Evolutionary conservation across 2,113 vertebrate species (phyloP).

Genomic region (Corvus moneduloides): DNA sequence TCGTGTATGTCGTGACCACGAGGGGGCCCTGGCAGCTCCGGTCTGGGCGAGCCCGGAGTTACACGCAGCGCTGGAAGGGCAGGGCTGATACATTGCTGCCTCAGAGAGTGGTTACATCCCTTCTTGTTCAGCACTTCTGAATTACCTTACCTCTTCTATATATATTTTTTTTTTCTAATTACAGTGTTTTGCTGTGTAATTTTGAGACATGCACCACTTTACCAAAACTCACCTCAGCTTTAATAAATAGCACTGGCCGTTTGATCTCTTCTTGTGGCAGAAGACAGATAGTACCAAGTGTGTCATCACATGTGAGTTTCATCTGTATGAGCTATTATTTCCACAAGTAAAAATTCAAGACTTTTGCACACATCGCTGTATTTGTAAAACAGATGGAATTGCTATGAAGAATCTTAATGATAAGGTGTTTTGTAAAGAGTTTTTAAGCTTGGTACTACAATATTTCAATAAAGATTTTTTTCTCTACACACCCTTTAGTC

Average conservation of each 20-base stretch:
- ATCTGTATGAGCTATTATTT: not conserved
- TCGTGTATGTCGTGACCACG: fast-evolving
- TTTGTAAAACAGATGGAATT: not conserved
- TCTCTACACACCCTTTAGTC: not conserved
- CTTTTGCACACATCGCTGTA: not conserved
- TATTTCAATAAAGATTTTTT: slow-evolving; percentile 30
- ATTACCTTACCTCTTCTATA: not conserved
- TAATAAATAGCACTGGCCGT: not conserved
- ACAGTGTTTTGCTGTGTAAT: not conserved
- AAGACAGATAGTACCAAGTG: not conserved
- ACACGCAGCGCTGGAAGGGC: fast-evolving
- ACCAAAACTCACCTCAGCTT: not conserved
- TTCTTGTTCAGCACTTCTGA: not conserved
- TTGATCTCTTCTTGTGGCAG: not conserved
- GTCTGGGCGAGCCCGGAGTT: not conserved
- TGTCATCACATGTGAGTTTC: not conserved
- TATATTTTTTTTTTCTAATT: not conserved
- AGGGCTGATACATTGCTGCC: not conserved
- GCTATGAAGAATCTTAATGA: not conserved
- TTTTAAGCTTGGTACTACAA: not conserved
- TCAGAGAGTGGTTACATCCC: not conserved
- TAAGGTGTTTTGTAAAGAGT: not conserved
- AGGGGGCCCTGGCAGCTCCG: not conserved
- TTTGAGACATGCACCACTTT: not conserved
- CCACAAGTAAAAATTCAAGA: not conserved